phyloP scores from a whole-genome alignment of 2,797 vertebrate genomes.

The Lerista edwardsae region DNA sequence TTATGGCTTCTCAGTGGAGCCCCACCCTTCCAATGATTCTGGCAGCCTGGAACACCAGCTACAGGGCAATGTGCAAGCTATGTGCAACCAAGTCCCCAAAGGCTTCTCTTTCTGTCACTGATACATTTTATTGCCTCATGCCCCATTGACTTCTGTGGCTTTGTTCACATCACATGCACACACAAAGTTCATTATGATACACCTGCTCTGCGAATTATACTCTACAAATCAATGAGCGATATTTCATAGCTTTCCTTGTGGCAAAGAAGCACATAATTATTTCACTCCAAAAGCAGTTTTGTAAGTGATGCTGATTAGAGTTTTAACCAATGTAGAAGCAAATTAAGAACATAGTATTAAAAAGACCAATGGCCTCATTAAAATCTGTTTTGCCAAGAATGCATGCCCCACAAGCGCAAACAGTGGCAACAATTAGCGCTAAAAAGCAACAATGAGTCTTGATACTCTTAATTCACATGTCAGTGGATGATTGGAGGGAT shows the following conservation, averaged over 20 bases:
- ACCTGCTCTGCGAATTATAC: conserved; percentile 27
- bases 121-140: not conserved
- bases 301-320: conserved; percentile 62
- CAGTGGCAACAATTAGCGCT: conserved; percentile 49
- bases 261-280: conserved; percentile 29
- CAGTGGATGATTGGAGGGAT: conserved; percentile 39
- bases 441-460: conserved; percentile 38
- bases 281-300: conserved; percentile 59
- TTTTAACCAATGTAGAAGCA: conserved; percentile 62
- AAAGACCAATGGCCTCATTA: conserved; percentile 63
- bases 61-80: not conserved
- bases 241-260: conserved; percentile 38
- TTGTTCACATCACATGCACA: conserved; percentile 34
- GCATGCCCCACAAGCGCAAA: conserved; percentile 45
- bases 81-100: not conserved
- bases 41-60: not conserved
- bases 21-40: not conserved
- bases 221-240: conserved; percentile 4
- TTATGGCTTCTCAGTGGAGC: not conserved
- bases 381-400: conserved; percentile 59
- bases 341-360: conserved; percentile 59
- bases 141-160: not conserved
- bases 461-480: conserved; percentile 39
- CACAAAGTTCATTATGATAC: conserved; percentile 34
- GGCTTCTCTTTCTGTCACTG: not conserved